Percentiles rank a stretch among this genome's conserved stretches.
Conservation (phyloP, 2,888 invertebrate genomes). For the Diaprepes abbreviatus region DNA sequence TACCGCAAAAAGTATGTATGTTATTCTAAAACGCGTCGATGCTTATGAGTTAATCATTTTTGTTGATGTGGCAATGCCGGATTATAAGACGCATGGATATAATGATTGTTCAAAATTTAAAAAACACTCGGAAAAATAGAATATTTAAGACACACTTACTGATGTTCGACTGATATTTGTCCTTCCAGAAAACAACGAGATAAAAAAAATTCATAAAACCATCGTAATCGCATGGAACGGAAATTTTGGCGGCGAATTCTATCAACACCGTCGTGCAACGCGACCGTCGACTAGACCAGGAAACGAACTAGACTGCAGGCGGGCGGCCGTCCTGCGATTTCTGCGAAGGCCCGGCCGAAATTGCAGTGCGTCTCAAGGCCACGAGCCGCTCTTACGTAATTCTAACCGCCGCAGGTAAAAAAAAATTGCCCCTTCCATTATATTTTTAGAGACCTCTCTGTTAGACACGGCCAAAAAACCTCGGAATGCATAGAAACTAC, state of each 20-base stretch:
- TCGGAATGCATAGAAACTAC: background rate
- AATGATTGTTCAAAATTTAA: too few relatives aligned
- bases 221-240: slow-evolving; percentile 1
- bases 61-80: slow-evolving; percentile 6
- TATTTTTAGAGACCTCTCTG: slow-evolving; percentile 30
- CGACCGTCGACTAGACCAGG: slow-evolving; percentile 49
- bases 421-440: slow-evolving; percentile 12
- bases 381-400: slow-evolving; percentile 48
- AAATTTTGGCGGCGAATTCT: slow-evolving; percentile 21
- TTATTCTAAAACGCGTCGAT: too few relatives aligned
- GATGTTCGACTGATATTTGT: background rate
- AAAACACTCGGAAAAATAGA: too few relatives aligned
- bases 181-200: background rate
- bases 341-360: slow-evolving; percentile 50
- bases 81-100: too few relatives aligned
- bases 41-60: background rate
- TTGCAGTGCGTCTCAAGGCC: slow-evolving; percentile 52
- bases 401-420: slow-evolving; percentile 36
- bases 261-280: slow-evolving; percentile 28
- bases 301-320: slow-evolving; percentile 51
- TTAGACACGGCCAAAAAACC: background rate
- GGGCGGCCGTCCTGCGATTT: slow-evolving; percentile 49
- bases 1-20: too few relatives aligned
- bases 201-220: background rate
- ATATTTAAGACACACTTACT: background rate